A percentile compares a stretch with the other conserved stretches of the same genome.
Conservation (phyloP, 2,888 invertebrate genomes). For the Campoletis raptor region DNA sequence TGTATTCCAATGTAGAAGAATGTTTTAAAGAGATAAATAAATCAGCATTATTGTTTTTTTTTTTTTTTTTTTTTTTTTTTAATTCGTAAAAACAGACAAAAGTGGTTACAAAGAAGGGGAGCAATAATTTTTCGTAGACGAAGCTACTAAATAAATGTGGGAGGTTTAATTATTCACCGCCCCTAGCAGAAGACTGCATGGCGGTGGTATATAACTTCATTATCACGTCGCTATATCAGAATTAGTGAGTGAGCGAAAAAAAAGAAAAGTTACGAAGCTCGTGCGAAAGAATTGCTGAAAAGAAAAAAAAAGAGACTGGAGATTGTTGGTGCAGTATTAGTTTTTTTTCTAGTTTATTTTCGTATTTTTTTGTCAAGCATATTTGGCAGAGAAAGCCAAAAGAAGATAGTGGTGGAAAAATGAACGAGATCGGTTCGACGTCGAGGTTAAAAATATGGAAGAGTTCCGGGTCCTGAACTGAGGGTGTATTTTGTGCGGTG, state of each 20-base stretch:
- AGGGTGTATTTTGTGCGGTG: constrained; percentile 30
- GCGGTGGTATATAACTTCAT: constrained; percentile 55
- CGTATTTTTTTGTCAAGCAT: not conserved
- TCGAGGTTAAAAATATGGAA: constrained; percentile 66
- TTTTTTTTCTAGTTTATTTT: not conserved
- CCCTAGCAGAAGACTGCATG: constrained; percentile 19
- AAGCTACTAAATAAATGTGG: constrained; percentile 9
- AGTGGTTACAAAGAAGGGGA: not conserved
- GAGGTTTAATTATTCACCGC: constrained; percentile 65
- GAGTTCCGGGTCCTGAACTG: constrained; percentile 12
- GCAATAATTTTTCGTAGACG: constrained; percentile 8
- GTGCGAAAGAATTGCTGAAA: constrained; percentile 11
- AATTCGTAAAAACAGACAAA: not conserved
- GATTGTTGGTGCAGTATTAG: not conserved
- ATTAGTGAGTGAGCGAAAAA: constrained; percentile 49
- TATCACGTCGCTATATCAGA: constrained; percentile 58
- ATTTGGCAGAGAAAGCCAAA: constrained; percentile 34
- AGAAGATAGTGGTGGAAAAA: constrained; percentile 20
- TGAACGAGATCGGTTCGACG: constrained; percentile 31
- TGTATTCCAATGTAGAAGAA: not conserved
- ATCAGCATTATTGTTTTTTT: not conserved
- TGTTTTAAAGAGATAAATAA: not conserved
- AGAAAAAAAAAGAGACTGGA: constrained; percentile 5
- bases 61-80: not conserved
- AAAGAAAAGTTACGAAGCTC: constrained; percentile 24